Evolutionary conservation across 2,888 invertebrate species (phyloP).

Genomic region (Cheilosia urbana): DNA sequence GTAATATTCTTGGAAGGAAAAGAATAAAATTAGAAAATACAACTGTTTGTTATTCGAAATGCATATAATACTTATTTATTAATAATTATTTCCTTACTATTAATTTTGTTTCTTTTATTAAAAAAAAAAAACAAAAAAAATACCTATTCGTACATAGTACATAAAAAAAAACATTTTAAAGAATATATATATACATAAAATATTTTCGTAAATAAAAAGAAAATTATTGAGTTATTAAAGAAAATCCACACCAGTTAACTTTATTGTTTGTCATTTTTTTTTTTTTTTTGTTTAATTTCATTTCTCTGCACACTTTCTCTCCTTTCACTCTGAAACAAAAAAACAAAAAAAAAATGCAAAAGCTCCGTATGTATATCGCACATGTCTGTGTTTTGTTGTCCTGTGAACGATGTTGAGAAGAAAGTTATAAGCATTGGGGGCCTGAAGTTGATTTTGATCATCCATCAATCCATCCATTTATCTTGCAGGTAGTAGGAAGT

Average conservation of each 20-base stretch:
- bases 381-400: constrained; percentile 64
- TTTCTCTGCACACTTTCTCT: constrained; percentile 53
- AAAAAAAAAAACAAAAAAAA: constrained; percentile 64
- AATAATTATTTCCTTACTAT: constrained; percentile 65
- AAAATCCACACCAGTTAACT: constrained; percentile 49
- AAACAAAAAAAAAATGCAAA: not conserved
- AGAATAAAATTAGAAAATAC: constrained; percentile 65
- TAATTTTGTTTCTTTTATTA: constrained; percentile 48
- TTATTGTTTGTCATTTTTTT: constrained; percentile 10
- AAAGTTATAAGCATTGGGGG: constrained; percentile 77
- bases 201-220: constrained; percentile 73
- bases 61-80: constrained; percentile 72
- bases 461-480: constrained; percentile 49
- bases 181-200: constrained; percentile 72
- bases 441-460: constrained; percentile 74
- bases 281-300: constrained; percentile 39
- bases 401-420: constrained; percentile 61
- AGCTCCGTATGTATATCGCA: constrained; percentile 19
- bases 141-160: constrained; percentile 77
- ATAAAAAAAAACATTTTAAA: constrained; percentile 74
- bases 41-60: constrained; percentile 71
- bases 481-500: constrained; percentile 62
- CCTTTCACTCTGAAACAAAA: constrained; percentile 37
- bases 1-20: constrained; percentile 55
- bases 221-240: constrained; percentile 75